Conservation (phyloP, 1,140 invertebrate species). For the Papilio xuthus region DNA sequence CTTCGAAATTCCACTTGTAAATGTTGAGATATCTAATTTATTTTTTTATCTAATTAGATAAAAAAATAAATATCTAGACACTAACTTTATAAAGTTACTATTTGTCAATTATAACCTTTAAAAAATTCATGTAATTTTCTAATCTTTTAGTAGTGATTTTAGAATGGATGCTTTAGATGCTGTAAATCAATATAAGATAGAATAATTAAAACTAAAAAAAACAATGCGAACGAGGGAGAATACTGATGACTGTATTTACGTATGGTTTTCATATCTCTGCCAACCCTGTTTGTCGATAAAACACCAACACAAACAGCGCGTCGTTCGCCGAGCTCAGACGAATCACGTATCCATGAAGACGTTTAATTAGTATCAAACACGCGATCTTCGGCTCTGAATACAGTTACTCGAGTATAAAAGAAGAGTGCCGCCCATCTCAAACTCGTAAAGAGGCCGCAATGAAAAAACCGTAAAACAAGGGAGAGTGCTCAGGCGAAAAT, state of each 20-base stretch:
- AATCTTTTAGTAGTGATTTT: no score
- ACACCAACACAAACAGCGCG: constrained; percentile 52
- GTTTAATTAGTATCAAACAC: constrained; percentile 76
- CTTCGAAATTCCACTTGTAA: neutral
- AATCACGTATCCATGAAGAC: constrained; percentile 65
- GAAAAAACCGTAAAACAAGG: constrained; percentile 76
- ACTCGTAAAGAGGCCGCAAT: constrained; percentile 73
- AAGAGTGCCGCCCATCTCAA: constrained; percentile 62
- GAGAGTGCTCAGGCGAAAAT: constrained; percentile 63
- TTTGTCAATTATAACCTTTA: neutral
- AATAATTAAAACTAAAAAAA: neutral
- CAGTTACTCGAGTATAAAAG: constrained; percentile 67
- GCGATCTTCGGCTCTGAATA: constrained; percentile 66
- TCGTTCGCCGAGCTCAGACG: constrained; percentile 62
- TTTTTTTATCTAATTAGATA: constrained; percentile 12
- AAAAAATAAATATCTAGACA: neutral
- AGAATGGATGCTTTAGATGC: no score
- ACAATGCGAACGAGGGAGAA: constrained; percentile 37
- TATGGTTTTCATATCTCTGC: constrained; percentile 16
- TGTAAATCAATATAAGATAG: neutral
- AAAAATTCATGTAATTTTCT: neutral
- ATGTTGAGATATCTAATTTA: neutral
- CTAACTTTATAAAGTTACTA: no score
- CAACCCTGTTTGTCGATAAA: constrained; percentile 47
- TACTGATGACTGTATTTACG: neutral